These are phyloP conservation scores for Dendrocincla fuliginosa DNA, from an alignment of 2,797 vertebrate species.

Conservation along the genomic window DNA sequence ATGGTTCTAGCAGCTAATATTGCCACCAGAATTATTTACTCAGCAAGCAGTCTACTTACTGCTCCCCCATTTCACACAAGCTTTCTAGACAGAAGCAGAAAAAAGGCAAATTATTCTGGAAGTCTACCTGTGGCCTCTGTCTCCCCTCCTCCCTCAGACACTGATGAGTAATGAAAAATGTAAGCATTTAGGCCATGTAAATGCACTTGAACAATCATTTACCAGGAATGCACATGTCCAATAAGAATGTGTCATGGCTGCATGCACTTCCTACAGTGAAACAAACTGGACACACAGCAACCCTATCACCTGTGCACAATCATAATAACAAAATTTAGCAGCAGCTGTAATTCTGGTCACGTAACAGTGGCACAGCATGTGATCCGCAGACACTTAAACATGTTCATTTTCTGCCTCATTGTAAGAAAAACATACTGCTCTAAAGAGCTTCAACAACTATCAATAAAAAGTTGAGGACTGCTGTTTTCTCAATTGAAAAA, in stretches of 20 bases:
- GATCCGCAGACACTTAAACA: background rate
- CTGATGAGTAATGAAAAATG: background rate
- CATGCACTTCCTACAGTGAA: background rate
- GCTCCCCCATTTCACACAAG: background rate
- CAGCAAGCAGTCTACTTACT: background rate
- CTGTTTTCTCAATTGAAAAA: background rate
- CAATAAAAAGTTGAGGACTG: background rate
- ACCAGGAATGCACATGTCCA: background rate
- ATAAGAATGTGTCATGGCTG: background rate
- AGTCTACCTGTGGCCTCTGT: background rate
- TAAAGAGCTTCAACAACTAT: background rate
- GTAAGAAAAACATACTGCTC: background rate
- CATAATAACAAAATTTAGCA: background rate
- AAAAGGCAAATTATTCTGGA: background rate
- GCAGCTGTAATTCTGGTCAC: background rate
- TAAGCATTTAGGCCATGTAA: background rate
- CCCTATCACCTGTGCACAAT: background rate
- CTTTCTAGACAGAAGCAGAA: background rate
- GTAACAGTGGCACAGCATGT: fast-evolving
- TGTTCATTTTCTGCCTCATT: background rate
- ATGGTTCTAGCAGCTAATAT: background rate
- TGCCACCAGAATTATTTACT: background rate
- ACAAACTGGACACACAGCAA: background rate
- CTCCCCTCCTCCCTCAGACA: background rate
- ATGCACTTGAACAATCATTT: background rate